These are phyloP conservation scores for Forficula auricularia DNA, from an alignment of 1,140 invertebrate species.

Conservation along the genomic window DNA sequence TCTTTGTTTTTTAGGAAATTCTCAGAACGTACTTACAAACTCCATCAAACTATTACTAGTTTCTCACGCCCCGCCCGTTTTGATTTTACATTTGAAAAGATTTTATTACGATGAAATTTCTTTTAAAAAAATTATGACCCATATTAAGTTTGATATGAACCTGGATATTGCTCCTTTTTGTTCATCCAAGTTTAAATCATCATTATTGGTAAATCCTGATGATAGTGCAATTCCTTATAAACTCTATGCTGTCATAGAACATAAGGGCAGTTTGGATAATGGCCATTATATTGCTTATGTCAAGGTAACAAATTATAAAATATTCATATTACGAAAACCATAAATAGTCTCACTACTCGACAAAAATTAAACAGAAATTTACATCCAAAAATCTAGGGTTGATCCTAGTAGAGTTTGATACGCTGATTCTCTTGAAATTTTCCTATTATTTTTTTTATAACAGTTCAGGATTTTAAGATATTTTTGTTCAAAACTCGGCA, in stretches of 20 bases:
- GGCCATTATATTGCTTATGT: conserved; percentile 96
- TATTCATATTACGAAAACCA: background rate
- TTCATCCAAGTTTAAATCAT: conserved; percentile 50
- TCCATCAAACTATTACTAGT: conserved; percentile 85
- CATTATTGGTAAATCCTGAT: conserved; percentile 38
- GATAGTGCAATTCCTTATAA: conserved; percentile 65
- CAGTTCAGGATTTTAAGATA: background rate
- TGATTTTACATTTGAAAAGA: conserved; percentile 88
- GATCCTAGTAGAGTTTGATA: background rate
- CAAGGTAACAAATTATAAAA: conserved; percentile 37
- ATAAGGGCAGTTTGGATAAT: conserved; percentile 71
- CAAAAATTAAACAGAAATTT: too few species aligned
- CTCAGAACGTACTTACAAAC: conserved; percentile 40
- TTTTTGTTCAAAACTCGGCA: too few species aligned
- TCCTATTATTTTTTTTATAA: too few species aligned
- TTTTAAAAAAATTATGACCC: conserved; percentile 62
- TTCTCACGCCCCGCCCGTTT: conserved; percentile 71
- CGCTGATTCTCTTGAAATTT: background rate
- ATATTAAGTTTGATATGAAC: conserved; percentile 71
- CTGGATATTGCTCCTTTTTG: conserved; percentile 85
- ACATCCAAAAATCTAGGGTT: too few species aligned
- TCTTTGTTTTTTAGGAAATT: too few species aligned
- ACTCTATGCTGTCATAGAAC: conserved; percentile 87
- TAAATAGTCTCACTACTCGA: too few species aligned
- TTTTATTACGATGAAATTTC: conserved; percentile 49